phyloP scores from a whole-genome alignment of 2,797 vertebrate species.

The Chelon auratus region DNA sequence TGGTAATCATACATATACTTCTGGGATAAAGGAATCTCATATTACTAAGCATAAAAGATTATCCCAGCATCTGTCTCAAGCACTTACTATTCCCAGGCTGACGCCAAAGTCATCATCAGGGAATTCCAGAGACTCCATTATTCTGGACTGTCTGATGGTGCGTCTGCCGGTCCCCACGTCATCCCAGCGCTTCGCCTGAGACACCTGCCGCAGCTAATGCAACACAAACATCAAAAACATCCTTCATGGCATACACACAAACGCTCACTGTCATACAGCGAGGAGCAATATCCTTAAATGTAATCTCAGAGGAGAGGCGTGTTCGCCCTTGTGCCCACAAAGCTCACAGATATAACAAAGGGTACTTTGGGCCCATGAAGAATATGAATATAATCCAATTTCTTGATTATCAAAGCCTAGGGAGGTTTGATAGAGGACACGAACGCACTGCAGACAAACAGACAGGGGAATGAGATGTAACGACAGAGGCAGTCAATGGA shows the following conservation, averaged over 20 bases:
- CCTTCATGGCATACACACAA: conserved; percentile 1
- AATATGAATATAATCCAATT: conserved; percentile 57
- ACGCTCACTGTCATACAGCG: background rate
- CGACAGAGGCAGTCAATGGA: conserved; percentile 35
- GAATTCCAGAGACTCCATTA: conserved; percentile 86
- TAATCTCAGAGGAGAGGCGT: conserved; percentile 17
- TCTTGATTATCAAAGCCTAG: conserved; percentile 60
- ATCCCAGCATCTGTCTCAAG: background rate
- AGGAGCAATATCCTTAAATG: conserved; percentile 23
- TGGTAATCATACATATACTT: background rate
- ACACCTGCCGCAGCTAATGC: conserved; percentile 88
- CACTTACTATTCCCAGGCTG: conserved; percentile 89
- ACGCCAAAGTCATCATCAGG: conserved; percentile 89
- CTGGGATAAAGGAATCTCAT: background rate
- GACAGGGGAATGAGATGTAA: conserved; percentile 52
- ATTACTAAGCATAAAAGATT: background rate
- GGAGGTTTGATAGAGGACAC: conserved; percentile 55
- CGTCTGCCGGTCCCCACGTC: conserved; percentile 81
- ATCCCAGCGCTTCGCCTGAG: conserved; percentile 87
- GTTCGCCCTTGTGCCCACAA: conserved; percentile 23
- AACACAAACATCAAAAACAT: conserved; percentile 41
- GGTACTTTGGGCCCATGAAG: conserved; percentile 15
- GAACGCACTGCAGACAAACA: conserved; percentile 56
- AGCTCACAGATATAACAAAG: conserved; percentile 37
- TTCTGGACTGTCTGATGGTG: conserved; percentile 77